These are phyloP conservation scores for Platysteira castanea DNA, from an alignment of 2,113 vertebrate genomes.

Conservation along the genomic window DNA sequence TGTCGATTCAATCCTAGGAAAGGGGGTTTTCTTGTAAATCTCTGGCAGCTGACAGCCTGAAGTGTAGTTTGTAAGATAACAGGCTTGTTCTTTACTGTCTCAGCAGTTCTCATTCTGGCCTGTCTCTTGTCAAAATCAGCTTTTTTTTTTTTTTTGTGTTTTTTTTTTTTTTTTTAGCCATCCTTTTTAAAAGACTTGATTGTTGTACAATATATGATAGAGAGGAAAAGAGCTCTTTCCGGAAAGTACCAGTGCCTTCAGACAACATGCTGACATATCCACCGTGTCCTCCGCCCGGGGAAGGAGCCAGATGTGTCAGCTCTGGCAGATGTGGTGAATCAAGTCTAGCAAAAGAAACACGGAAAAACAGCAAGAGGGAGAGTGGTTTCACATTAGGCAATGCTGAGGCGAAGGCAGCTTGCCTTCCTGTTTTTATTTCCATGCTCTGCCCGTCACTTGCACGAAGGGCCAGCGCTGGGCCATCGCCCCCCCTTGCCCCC, in stretches of 20 bases:
- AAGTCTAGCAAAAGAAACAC: neutral
- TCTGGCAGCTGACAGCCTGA: slow-evolving; percentile 66
- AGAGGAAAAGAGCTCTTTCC: neutral
- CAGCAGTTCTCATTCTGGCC: slow-evolving; percentile 55
- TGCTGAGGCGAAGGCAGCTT: neutral
- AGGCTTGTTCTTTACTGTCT: slow-evolving; percentile 60
- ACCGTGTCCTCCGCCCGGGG: neutral
- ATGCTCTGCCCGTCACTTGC: neutral
- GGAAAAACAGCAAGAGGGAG: neutral
- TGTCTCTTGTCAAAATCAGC: slow-evolving; percentile 57
- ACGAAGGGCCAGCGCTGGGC: neutral
- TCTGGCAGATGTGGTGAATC: neutral
- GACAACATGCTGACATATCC: neutral
- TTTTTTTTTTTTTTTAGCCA: neutral
- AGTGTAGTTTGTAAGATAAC: slow-evolving; percentile 69
- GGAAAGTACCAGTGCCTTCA: neutral
- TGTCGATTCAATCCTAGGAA: slow-evolving; percentile 1
- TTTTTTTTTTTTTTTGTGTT: neutral
- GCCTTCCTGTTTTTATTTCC: neutral
- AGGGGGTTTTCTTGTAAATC: slow-evolving; percentile 54
- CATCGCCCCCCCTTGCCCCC: neutral
- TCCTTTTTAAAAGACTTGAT: neutral
- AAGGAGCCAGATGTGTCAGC: slow-evolving; percentile 15
- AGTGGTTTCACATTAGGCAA: neutral
- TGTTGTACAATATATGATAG: neutral